phyloP scores from a whole-genome alignment of 1,140 invertebrate species.

The Caenorhabditis brenneri region DNA sequence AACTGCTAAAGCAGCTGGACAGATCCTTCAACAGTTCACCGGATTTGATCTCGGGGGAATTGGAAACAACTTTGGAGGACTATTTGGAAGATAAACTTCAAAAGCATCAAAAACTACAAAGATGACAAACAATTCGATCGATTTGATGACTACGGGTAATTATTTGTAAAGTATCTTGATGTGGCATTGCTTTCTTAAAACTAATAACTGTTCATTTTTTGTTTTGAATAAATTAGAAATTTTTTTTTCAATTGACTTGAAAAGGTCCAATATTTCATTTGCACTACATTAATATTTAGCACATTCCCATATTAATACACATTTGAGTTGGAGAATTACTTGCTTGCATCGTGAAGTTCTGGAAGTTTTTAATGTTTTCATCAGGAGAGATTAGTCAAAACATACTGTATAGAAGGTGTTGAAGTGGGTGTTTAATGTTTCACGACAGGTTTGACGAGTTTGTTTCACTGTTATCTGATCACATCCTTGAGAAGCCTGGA shows the following conservation, averaged over 20 bases:
- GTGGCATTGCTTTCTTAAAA: slow-evolving; percentile 16
- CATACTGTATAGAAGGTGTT: background rate
- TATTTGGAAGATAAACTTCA: slow-evolving; percentile 30
- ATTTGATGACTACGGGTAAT: background rate
- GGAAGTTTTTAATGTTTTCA: background rate
- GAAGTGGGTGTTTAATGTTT: background rate
- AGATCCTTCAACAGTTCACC: slow-evolving; percentile 46
- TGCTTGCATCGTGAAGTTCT: background rate
- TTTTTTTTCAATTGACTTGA: background rate
- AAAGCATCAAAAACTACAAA: background rate
- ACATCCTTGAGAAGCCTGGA: slow-evolving; percentile 10
- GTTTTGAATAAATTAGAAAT: background rate
- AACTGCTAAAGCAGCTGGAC: slow-evolving; percentile 20
- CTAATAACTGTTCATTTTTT: slow-evolving; percentile 3
- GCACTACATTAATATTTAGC: background rate
- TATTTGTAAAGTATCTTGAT: slow-evolving; percentile 27
- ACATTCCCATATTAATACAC: slow-evolving; percentile 25
- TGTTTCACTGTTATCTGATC: background rate
- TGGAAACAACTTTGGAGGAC: slow-evolving; percentile 45
- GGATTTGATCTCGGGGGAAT: slow-evolving; percentile 43
- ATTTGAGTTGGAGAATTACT: slow-evolving; percentile 12
- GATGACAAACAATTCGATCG: slow-evolving; percentile 17
- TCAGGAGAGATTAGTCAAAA: background rate
- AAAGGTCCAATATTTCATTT: too few relatives aligned
- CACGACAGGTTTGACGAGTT: background rate